Evolutionary conservation across 2,888 invertebrate genomes (phyloP).

Genomic region (Lycophotia porphyrea): DNA sequence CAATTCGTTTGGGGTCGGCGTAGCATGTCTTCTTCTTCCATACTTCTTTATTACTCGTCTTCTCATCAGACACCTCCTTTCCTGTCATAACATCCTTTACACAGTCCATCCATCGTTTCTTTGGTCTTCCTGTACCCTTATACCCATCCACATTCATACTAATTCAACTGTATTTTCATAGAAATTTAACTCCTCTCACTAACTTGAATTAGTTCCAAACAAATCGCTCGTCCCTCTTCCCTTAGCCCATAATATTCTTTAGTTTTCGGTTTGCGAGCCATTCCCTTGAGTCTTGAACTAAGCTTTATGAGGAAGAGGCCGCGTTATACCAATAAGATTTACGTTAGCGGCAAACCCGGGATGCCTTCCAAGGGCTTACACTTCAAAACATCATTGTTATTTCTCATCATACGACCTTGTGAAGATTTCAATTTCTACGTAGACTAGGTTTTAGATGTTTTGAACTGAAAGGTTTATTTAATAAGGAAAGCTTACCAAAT

Average conservation of each 20-base stretch:
- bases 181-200: background rate
- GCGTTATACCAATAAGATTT: constrained; percentile 68
- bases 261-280: constrained; percentile 61
- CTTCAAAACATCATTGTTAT: constrained; percentile 42
- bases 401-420: constrained; percentile 31
- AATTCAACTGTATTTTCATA: too few relatives aligned
- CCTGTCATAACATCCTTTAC: too few relatives aligned
- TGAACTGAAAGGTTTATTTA: background rate
- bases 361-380: constrained; percentile 34
- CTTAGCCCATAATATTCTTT: constrained; percentile 36
- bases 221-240: constrained; percentile 37
- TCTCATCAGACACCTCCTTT: too few relatives aligned
- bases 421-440: constrained; percentile 5
- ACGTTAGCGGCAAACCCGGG: constrained; percentile 51
- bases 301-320: constrained; percentile 55
- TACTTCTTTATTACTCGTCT: too few relatives aligned
- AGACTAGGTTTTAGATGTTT: background rate
- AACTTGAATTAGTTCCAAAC: background rate
- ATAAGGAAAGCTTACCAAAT: background rate
- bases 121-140: too few relatives aligned
- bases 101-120: too few relatives aligned
- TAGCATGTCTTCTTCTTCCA: too few relatives aligned
- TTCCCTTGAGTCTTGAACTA: constrained; percentile 64
- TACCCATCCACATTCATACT: too few relatives aligned
- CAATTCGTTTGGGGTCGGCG: too few relatives aligned